Base-by-base conservation (phyloP, 2,797 vertebrate genomes). In the Argentina silus region DNA sequence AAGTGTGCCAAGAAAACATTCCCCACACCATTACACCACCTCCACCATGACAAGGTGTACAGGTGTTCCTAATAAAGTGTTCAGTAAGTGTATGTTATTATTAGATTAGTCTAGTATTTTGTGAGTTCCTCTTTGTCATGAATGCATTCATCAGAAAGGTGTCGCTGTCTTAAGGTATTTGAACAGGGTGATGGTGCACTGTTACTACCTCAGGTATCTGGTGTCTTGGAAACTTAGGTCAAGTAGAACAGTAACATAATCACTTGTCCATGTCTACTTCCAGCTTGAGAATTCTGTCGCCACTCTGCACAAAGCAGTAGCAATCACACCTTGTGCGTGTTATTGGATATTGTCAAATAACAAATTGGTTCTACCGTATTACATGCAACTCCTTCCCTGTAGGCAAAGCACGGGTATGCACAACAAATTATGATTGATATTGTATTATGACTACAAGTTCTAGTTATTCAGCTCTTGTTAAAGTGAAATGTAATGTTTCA, bases 181-280 rank as follows among this genome's bases (percentile, higher is more conserved):
- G 17, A 56, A 51, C 48, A 42, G 36, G 45, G 12, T 0, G 19
- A 63, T 72, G 62, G 6, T 66, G 43, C 63, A 66, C 2, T 23
- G 11, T 59, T 55, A 57, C 19, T 23, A 5, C 10, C 12, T 3
- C 21, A 36, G 1, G 53, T 79, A 76, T 83, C 78, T 42, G 70
- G 67, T 83, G 69, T 85, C 81, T 61, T 77, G 59, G 73, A 85
- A 80, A 83, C 56, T 69, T 17, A 72, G 66, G 77, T 76, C 71
- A 76, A 70, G 8, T 53, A 69, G 60, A 82, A 56, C n/a, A 14
- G 79, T 74, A 81, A 78, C 75, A 77, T 66, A 78, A 83, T 82
- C n/a, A 21, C 36, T 48, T 14, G 23, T 61, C n/a, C 81, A 61
- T 59, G 47, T 78, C 44, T 61, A 27, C 69, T 60, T 81, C 77